A percentile compares a stretch with the other conserved stretches of the same genome.
Evolutionary conservation across 2,888 invertebrate species (phyloP).

Genomic region (Prionchulus punctatus): DNA sequence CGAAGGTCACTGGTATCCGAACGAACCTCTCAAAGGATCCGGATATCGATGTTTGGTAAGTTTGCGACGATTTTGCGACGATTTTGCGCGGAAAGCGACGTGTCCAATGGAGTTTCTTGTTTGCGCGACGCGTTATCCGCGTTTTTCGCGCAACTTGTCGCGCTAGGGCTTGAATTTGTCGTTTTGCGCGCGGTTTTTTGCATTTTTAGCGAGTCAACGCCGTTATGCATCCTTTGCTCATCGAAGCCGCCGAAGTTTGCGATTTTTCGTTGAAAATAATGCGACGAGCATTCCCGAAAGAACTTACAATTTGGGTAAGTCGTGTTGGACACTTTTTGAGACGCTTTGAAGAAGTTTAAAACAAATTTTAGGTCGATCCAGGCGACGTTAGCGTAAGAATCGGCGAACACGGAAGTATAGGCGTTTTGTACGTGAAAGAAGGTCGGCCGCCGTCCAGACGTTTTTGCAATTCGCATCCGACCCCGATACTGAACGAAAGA

Average conservation of each 20-base stretch:
- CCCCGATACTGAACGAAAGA: too few species aligned
- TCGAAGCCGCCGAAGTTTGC: not conserved
- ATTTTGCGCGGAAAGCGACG: too few species aligned
- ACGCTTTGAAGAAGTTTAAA: too few species aligned
- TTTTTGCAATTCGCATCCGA: too few species aligned
- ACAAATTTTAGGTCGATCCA: slow-evolving; percentile 2
- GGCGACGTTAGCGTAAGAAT: slow-evolving; percentile 3
- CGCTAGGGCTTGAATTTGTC: too few species aligned
- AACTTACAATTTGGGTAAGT: slow-evolving; percentile 4
- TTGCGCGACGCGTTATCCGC: too few species aligned
- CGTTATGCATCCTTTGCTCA: not conserved
- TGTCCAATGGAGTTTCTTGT: too few species aligned
- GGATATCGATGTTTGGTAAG: not conserved
- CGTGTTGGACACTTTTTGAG: too few species aligned
- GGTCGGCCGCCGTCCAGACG: too few species aligned
- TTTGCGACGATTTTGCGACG: too few species aligned
- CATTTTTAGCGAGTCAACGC: not conserved
- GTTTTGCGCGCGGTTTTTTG: not conserved
- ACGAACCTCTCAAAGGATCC: not conserved
- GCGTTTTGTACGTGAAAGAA: not conserved
- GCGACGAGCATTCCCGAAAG: not conserved
- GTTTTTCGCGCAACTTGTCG: too few species aligned
- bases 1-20: not conserved
- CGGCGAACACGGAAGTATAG: slow-evolving; percentile 2
- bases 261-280: not conserved